Conservation (phyloP, 2,113 vertebrate genomes). For the Rhea pennata region DNA sequence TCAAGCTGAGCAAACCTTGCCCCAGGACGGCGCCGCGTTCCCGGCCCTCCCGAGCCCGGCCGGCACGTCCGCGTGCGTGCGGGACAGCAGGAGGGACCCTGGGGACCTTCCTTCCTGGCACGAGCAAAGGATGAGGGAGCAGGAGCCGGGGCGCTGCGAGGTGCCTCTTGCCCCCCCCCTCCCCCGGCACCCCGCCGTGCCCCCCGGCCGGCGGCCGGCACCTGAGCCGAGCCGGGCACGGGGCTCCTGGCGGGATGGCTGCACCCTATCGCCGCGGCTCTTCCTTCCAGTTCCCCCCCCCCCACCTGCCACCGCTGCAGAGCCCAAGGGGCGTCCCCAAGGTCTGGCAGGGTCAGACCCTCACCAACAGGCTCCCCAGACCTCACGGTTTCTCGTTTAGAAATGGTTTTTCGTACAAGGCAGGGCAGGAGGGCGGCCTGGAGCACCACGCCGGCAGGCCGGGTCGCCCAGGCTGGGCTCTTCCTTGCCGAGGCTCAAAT, state of each 20-base stretch:
- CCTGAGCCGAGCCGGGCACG: no score
- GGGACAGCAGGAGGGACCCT: not conserved
- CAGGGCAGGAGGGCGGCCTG: not conserved
- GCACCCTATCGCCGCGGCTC: no score
- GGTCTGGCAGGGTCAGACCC: not conserved
- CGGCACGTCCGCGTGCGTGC: no score
- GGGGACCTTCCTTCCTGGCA: not conserved
- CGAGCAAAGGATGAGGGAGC: not conserved
- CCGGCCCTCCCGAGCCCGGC: not conserved
- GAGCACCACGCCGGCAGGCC: not conserved
- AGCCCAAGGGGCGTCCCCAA: not conserved
- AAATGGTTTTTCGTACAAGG: not conserved
- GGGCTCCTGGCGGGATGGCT: not conserved
- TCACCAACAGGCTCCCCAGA: not conserved
- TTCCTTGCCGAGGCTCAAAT: not conserved
- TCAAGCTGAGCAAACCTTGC: not conserved
- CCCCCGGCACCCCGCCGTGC: no score
- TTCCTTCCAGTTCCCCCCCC: not conserved
- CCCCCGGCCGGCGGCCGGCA: no score
- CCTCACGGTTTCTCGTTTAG: not conserved
- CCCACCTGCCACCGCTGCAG: no score
- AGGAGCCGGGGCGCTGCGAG: fast-evolving
- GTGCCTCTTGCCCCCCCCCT: no score
- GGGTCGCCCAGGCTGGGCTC: not conserved
- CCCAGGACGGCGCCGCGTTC: not conserved